Conservation (phyloP, 2,888 invertebrate species). For the Eupeodes luniger region DNA sequence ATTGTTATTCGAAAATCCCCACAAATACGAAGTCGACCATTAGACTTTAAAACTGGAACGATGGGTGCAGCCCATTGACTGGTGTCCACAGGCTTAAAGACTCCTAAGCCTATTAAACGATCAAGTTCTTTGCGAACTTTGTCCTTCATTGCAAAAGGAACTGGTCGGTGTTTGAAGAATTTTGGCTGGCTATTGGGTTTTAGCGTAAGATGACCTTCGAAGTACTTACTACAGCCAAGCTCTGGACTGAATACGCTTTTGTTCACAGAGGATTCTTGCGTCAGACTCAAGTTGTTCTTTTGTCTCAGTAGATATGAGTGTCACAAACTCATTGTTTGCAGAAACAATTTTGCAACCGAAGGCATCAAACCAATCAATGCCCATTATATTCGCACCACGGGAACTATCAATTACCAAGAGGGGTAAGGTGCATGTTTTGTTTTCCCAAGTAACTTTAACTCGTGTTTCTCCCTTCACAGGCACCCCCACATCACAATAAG, state of each 20-base stretch:
- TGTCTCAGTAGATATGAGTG: slow-evolving; percentile 15
- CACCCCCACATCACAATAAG: no score
- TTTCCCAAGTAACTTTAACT: no score
- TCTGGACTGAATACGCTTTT: slow-evolving; percentile 8
- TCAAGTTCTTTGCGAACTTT: slow-evolving; percentile 21
- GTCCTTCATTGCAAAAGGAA: slow-evolving; percentile 60
- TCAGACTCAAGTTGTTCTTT: background rate
- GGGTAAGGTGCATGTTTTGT: no score
- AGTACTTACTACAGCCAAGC: slow-evolving; percentile 13
- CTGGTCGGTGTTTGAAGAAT: slow-evolving; percentile 42
- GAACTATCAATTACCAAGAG: slow-evolving; percentile 7
- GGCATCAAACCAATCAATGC: slow-evolving; percentile 28
- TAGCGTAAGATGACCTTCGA: background rate
- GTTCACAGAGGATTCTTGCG: slow-evolving; percentile 3
- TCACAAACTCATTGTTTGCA: background rate
- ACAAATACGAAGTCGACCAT: slow-evolving; percentile 74
- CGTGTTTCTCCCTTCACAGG: no score
- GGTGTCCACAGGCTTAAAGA: slow-evolving; percentile 27
- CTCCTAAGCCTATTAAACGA: background rate
- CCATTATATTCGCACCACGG: slow-evolving; percentile 9
- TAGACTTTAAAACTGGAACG: slow-evolving; percentile 79
- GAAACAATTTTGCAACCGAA: slow-evolving; percentile 2
- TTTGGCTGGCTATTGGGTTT: slow-evolving; percentile 52
- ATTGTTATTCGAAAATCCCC: slow-evolving; percentile 59
- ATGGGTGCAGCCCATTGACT: no score